Percentiles rank a stretch among this genome's conserved stretches.
These are phyloP conservation scores for Tetheella fluctuosa DNA, from an alignment of 2,888 invertebrate genomes.

Conservation along the genomic window DNA sequence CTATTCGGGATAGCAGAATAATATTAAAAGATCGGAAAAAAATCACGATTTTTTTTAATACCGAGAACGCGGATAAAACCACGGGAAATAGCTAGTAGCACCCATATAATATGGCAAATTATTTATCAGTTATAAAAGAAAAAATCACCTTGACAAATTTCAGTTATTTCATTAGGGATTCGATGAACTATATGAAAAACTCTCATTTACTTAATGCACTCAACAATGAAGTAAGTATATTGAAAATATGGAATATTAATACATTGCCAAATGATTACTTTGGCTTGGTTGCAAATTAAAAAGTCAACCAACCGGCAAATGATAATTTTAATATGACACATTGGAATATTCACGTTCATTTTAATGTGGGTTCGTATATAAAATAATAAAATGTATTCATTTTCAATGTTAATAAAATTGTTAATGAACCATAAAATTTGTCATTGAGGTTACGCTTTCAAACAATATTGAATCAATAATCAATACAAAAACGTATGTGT, in stretches of 20 bases:
- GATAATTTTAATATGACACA: background rate
- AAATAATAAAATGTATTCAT: background rate
- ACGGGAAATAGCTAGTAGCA: no score
- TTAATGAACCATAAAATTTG: conserved; percentile 9
- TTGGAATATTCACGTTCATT: background rate
- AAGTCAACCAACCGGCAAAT: conserved; percentile 2
- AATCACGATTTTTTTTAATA: no score
- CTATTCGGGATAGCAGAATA: no score
- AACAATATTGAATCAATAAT: background rate
- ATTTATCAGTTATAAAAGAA: no score
- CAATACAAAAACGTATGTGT: no score
- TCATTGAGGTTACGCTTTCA: background rate
- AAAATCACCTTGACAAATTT: background rate
- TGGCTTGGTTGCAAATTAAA: background rate
- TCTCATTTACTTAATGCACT: background rate
- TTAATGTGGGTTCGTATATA: background rate
- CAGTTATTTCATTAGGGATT: background rate
- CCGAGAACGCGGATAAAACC: no score
- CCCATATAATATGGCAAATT: no score
- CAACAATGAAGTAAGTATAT: background rate
- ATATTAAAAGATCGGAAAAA: no score
- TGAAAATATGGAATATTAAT: background rate
- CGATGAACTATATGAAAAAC: background rate
- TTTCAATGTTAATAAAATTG: background rate
- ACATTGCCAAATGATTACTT: background rate